Evolutionary conservation across 1,140 invertebrate species (phyloP).

Genomic region (Drosophila gunungcola): DNA sequence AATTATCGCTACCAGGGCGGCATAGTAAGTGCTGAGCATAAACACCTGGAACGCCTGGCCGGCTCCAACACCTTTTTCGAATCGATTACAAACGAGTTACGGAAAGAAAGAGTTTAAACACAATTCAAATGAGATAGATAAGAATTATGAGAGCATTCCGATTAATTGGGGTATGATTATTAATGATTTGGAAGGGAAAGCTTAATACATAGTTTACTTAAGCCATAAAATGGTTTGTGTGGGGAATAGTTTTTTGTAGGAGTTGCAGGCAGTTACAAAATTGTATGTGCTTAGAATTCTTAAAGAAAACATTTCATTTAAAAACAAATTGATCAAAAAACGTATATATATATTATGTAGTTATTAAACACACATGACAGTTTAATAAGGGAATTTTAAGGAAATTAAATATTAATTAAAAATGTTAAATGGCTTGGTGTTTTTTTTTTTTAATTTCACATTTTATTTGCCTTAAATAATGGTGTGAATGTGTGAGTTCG

Average conservation of each 20-base stretch:
- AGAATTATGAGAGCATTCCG: constrained; percentile 2
- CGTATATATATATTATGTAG: too few species aligned
- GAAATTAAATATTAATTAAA: too few species aligned
- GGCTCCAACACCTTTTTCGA: constrained; percentile 89
- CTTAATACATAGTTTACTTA: background rate
- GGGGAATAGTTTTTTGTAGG: background rate
- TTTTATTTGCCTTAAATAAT: too few species aligned
- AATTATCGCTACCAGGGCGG: constrained; percentile 89
- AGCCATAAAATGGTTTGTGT: background rate
- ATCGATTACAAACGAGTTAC: constrained; percentile 23
- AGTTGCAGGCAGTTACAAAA: too few species aligned
- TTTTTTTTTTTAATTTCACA: too few species aligned
- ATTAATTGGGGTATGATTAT: background rate
- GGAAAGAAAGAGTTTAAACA: constrained; percentile 36
- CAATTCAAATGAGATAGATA: constrained; percentile 23
- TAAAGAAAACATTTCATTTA: too few species aligned
- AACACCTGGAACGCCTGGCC: constrained; percentile 90
- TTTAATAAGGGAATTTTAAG: too few species aligned
- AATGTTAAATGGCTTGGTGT: too few species aligned
- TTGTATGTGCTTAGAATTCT: too few species aligned
- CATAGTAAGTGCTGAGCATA: constrained; percentile 90
- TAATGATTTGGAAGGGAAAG: background rate
- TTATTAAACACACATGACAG: too few species aligned
- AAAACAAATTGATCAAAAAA: too few species aligned
- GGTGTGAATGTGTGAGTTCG: too few species aligned